These are phyloP conservation scores for Coptotermes formosanus DNA, from an alignment of 1,140 invertebrate species.

Conservation along the genomic window DNA sequence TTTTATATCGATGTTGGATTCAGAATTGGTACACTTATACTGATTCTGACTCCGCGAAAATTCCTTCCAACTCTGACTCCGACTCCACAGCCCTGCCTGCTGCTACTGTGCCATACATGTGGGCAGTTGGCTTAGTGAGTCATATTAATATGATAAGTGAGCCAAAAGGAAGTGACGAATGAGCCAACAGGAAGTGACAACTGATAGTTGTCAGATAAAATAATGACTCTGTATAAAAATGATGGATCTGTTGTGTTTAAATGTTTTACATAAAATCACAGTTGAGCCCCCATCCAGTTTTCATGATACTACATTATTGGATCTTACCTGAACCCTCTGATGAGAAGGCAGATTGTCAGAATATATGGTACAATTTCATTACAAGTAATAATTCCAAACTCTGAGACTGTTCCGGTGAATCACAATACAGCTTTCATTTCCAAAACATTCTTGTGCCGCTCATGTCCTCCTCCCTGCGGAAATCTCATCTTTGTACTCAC, in stretches of 20 bases:
- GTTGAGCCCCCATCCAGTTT: not conserved
- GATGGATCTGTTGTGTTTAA: not conserved
- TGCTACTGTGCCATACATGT: too few relatives aligned
- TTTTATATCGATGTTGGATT: too few relatives aligned
- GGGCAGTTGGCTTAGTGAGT: too few relatives aligned
- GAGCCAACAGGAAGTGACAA: too few relatives aligned
- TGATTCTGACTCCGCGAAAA: too few relatives aligned
- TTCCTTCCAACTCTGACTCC: too few relatives aligned
- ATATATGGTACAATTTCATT: conserved; percentile 18
- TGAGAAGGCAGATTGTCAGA: conserved; percentile 4
- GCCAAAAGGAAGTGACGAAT: too few relatives aligned
- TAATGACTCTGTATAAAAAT: not conserved
- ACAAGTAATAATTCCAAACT: not conserved
- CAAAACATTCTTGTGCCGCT: not conserved
- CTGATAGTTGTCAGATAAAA: too few relatives aligned
- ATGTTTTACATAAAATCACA: not conserved
- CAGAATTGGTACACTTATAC: too few relatives aligned
- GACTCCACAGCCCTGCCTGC: too few relatives aligned
- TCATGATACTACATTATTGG: not conserved
- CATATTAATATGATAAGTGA: too few relatives aligned
- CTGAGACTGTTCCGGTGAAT: not conserved
- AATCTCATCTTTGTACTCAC: not conserved
- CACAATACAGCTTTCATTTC: not conserved
- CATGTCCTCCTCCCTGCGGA: not conserved
- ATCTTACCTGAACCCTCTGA: not conserved